Percentiles rank a stretch among this genome's conserved stretches.
Evolutionary conservation across 1,140 invertebrate genomes (phyloP).

Genomic region (Leptopilina clavipes): DNA sequence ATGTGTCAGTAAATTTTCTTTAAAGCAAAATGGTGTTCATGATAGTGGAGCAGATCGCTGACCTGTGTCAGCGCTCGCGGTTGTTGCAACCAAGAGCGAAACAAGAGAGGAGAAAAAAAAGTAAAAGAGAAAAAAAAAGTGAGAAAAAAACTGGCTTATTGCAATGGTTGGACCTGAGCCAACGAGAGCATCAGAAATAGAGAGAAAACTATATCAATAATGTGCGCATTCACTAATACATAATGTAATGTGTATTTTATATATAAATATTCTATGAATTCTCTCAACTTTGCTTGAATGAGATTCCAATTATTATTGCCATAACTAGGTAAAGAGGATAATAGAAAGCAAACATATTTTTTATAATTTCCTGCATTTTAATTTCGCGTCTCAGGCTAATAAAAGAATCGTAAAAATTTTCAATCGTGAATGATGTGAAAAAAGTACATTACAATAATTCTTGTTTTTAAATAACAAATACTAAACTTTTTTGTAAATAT

Average conservation of each 20-base stretch:
- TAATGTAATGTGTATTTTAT: too few relatives aligned
- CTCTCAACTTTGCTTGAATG: not conserved
- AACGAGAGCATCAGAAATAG: not conserved
- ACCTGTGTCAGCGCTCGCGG: not conserved
- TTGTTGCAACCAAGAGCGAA: constrained; percentile 17
- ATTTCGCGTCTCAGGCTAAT: not conserved
- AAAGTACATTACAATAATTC: too few relatives aligned
- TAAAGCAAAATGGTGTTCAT: not conserved
- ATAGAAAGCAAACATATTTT: constrained; percentile 27
- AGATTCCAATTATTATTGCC: constrained; percentile 5
- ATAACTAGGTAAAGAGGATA: constrained; percentile 27
- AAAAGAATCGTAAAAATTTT: too few relatives aligned
- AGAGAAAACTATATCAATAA: constrained; percentile 13
- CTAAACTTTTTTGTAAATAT: too few relatives aligned
- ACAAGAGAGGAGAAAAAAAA: not conserved
- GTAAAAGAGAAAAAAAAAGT: not conserved
- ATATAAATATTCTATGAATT: not conserved
- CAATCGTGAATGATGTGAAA: too few relatives aligned
- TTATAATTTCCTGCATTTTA: not conserved
- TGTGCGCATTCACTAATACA: not conserved
- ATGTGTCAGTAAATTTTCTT: not conserved
- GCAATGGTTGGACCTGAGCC: not conserved
- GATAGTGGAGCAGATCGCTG: not conserved
- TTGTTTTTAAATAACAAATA: too few relatives aligned
- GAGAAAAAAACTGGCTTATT: not conserved